A percentile compares a stretch with the other conserved stretches of the same genome.
phyloP scores from a whole-genome alignment of 2,797 vertebrate genomes.

The Hippopotamyrus pictus region DNA sequence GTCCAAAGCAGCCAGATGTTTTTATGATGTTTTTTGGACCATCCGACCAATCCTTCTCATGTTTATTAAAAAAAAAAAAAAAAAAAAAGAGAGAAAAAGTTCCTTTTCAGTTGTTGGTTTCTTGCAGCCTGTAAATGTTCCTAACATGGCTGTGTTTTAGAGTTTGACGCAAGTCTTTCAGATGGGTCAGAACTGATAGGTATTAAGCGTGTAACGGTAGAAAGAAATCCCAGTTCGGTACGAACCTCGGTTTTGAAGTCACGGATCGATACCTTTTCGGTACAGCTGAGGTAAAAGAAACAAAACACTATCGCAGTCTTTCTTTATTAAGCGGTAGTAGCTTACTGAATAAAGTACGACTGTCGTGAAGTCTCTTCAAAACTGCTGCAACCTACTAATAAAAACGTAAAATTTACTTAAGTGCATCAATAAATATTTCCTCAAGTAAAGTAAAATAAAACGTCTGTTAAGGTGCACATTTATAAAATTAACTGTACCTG shows the following conservation, averaged over 20 bases:
- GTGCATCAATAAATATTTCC: no score
- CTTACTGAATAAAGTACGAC: not conserved
- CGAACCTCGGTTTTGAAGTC: not conserved
- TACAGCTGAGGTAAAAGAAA: not conserved
- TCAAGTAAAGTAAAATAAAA: no score
- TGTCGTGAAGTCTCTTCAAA: not conserved
- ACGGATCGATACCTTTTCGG: not conserved
- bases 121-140: not conserved
- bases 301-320: not conserved
- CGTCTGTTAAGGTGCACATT: not conserved
- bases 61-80: no score
- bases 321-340: not conserved
- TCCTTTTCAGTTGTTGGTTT: not conserved
- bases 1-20: not conserved
- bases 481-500: not conserved
- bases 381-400: not conserved
- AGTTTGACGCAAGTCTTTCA: not conserved
- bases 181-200: not conserved
- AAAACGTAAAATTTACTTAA: not conserved
- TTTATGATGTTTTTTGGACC: not conserved
- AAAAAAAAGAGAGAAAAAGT: not conserved
- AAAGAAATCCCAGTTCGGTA: not conserved
- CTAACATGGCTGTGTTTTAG: not conserved
- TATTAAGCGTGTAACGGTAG: not conserved
- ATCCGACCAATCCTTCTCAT: not conserved